Base-by-base conservation (phyloP, 2,113 vertebrate species). In the Chionis minor region DNA sequence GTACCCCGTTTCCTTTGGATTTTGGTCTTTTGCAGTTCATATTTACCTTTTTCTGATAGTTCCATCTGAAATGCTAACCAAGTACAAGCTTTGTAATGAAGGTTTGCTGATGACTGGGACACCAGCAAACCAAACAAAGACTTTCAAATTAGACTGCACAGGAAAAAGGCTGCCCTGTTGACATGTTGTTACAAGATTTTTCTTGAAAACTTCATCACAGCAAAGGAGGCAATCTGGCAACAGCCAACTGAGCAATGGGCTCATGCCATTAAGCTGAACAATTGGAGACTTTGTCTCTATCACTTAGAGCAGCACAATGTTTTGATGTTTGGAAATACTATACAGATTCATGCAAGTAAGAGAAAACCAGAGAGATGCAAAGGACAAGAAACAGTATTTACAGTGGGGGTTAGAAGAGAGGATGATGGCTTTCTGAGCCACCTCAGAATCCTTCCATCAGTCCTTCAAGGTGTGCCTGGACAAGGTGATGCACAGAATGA, bases 1-100 rank as follows among this genome's bases (percentile, higher is more conserved):
- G 11, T 20, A 61, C 5, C 8, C 12, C 2, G 20, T 88, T 78
- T 86, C 26, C 28, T 73, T n/a, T 33, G 45, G 40, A 56, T 55
- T 79, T 74, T 55, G 10, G 6, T 49, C 9, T 77, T 87, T 58
- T 78, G 10, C 0, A 0, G 10, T 66, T 74, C 58, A 6, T 30
- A 30, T 20, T 73, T 55, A 32, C 3, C 12, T 63, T 74, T 77
- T 87, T 44, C 10, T 16, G 65, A 12, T 4, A 59, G 18, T 33
- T 51, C 16, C 35, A 23, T 45, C 22, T 24, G 32, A 87, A 96
- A 70, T 20, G 70, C 4, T 32, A 77, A 51, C 32, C 8, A 75
- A 69, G 27, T 19, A 49, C 7, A 35, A 74, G 17, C 2, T 81
- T 82, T 58, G 14, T 52, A 71, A 38, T 44, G 40, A 62, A 82